These are phyloP conservation scores for Candoia aspera DNA, from an alignment of 2,113 vertebrate genomes.

Conservation along the genomic window DNA sequence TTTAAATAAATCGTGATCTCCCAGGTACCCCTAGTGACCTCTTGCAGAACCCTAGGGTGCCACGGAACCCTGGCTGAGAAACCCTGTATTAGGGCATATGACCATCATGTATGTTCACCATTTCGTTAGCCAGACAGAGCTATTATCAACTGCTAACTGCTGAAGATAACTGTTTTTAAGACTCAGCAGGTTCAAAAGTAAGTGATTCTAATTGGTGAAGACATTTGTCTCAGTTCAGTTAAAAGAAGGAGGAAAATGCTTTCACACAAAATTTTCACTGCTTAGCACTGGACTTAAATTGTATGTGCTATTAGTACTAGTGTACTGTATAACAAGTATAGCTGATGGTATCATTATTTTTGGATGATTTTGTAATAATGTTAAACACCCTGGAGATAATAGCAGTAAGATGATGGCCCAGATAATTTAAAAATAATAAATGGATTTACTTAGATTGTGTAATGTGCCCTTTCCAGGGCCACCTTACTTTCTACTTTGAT, in stretches of 20 bases:
- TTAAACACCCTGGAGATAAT: not conserved
- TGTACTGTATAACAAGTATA: not conserved
- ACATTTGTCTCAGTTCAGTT: not conserved
- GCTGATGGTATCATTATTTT: not conserved
- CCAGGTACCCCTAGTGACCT: too few species aligned
- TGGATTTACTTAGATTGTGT: not conserved
- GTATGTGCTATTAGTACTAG: too few species aligned
- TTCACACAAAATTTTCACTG: not conserved
- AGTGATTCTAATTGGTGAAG: not conserved
- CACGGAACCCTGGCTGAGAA: too few species aligned
- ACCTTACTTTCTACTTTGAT: not conserved
- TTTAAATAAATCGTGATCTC: too few species aligned
- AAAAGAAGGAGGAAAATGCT: not conserved
- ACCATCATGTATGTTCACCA: not conserved
- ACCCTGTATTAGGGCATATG: not conserved
- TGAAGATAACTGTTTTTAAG: not conserved
- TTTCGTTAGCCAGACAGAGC: not conserved
- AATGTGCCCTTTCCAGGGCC: not conserved
- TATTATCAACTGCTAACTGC: not conserved
- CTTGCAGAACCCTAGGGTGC: too few species aligned
- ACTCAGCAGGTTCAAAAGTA: not conserved
- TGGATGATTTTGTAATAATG: not conserved
- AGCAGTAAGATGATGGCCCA: not conserved
- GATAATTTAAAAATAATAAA: not conserved
- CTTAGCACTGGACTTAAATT: not conserved